Evolutionary conservation across 2,888 invertebrate species (phyloP).

Genomic region (Lepeophtheirus nordmannii): DNA sequence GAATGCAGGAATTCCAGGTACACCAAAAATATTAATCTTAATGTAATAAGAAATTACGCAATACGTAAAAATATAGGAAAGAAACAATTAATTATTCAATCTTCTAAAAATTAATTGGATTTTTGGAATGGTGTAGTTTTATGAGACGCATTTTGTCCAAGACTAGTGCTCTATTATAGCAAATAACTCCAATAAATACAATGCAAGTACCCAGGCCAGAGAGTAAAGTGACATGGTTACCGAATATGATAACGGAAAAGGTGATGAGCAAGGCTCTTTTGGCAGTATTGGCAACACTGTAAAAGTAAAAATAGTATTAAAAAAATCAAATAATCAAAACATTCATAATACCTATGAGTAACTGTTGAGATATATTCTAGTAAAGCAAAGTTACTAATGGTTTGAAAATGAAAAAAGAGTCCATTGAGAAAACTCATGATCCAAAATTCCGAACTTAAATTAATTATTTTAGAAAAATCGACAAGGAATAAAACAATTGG

Average conservation of each 20-base stretch:
- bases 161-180: conserved; percentile 49
- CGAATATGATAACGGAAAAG: conserved; percentile 55
- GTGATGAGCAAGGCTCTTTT: conserved; percentile 62
- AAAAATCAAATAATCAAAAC: not conserved
- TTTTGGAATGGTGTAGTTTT: too few relatives aligned
- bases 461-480: conserved; percentile 42
- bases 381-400: conserved; percentile 58
- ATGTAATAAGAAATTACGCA: too few relatives aligned
- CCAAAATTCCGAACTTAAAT: conserved; percentile 38
- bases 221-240: conserved; percentile 53
- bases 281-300: conserved; percentile 60
- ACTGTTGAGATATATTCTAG: conserved; percentile 66
- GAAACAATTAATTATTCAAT: too few relatives aligned
- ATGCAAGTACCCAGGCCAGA: conserved; percentile 54
- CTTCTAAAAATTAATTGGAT: too few relatives aligned
- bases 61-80: too few relatives aligned
- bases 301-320: conserved; percentile 29
- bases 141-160: too few relatives aligned
- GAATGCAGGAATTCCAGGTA: too few relatives aligned
- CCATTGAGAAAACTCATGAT: conserved; percentile 51
- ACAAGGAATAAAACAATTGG: conserved; percentile 46
- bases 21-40: too few relatives aligned
- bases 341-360: conserved; percentile 47
- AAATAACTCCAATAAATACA: conserved; percentile 53
- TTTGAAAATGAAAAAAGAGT: conserved; percentile 61